phyloP scores from a whole-genome alignment of 2,797 vertebrate genomes.

The Lepidocolaptes lacrymiger region DNA sequence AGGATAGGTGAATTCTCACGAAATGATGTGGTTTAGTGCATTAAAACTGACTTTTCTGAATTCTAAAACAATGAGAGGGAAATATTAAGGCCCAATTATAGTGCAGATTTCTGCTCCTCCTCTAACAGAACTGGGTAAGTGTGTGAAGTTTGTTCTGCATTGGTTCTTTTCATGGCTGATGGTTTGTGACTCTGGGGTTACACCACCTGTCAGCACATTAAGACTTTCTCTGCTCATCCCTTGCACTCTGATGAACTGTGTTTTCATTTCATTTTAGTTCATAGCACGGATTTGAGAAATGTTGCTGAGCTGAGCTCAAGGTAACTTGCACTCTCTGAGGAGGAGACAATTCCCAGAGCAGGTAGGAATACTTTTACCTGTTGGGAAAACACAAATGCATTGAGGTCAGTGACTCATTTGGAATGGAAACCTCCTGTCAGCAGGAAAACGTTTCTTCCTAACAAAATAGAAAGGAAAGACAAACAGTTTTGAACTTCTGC shows the following conservation, averaged over 20 bases:
- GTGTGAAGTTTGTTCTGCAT: background rate
- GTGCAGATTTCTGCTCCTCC: background rate
- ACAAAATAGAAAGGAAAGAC: background rate
- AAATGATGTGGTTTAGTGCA: background rate
- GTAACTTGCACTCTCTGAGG: background rate
- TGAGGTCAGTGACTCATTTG: background rate
- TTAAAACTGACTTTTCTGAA: background rate
- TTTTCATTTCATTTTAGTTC: background rate
- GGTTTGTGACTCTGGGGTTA: background rate
- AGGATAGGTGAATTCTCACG: background rate
- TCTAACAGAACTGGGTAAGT: background rate
- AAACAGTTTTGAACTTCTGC: background rate
- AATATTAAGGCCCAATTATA: background rate
- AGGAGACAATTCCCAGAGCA: background rate
- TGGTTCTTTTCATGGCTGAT: background rate
- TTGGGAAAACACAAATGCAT: background rate
- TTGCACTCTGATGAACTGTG: background rate
- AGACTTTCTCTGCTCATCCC: background rate
- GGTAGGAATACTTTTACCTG: background rate
- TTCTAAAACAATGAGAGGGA: background rate
- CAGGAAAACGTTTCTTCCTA: background rate
- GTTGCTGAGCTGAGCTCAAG: background rate
- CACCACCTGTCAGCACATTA: rapidly evolving
- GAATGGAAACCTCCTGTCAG: background rate
- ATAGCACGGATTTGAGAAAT: background rate